These are phyloP conservation scores for Trichopoda pennipes DNA, from an alignment of 2,888 invertebrate species.

Conservation along the genomic window DNA sequence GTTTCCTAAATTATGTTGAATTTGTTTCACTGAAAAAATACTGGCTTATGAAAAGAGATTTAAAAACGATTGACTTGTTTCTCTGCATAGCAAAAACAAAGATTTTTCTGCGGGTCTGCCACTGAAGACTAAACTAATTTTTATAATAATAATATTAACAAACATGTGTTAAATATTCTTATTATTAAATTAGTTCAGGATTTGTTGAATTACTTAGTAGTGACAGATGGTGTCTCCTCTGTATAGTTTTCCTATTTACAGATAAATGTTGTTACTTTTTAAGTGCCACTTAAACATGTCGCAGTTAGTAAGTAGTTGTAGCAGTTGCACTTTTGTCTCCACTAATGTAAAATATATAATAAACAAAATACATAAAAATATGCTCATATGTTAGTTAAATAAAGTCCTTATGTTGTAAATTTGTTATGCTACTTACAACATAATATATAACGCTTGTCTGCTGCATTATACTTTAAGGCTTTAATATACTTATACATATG, in stretches of 20 bases:
- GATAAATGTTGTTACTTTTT: constrained; percentile 36
- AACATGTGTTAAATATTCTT: too few species aligned
- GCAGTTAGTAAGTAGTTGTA: constrained; percentile 38
- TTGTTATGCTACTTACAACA: constrained; percentile 44
- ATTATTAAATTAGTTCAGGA: too few species aligned
- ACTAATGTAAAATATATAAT: not conserved
- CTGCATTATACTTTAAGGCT: not conserved
- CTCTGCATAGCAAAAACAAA: too few species aligned
- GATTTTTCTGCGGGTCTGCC: too few species aligned
- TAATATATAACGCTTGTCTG: constrained; percentile 26
- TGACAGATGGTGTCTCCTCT: not conserved
- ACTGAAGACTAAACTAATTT: too few species aligned
- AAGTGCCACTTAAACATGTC: constrained; percentile 60
- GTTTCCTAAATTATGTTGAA: too few species aligned
- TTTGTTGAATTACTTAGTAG: too few species aligned
- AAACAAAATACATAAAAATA: not conserved
- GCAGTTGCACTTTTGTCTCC: constrained; percentile 1
- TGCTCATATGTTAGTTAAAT: constrained; percentile 9
- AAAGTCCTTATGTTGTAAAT: constrained; percentile 46
- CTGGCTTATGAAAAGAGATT: too few species aligned
- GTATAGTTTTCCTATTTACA: constrained; percentile 25
- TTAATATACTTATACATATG: not conserved
- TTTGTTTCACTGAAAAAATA: too few species aligned
- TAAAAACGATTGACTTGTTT: too few species aligned
- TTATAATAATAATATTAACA: too few species aligned